Conservation (phyloP, 2,888 invertebrate species). For the Coecobrya sp. region DNA sequence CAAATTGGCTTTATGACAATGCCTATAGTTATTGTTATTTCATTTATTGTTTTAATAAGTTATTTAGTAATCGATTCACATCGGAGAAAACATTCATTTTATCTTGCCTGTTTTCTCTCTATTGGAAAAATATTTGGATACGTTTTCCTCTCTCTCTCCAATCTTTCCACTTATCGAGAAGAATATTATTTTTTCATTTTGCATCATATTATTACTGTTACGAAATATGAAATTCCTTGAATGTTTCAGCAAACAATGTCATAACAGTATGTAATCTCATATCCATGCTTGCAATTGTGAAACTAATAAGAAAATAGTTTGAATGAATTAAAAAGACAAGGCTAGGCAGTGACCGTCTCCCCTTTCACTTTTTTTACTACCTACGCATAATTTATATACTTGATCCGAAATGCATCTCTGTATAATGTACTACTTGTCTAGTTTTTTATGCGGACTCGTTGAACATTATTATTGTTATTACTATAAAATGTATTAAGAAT, state of each 20-base stretch:
- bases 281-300: background rate
- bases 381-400: background rate
- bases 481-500: constrained; percentile 60
- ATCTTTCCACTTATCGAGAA: background rate
- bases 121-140: background rate
- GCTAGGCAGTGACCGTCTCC: background rate
- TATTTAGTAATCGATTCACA: background rate
- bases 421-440: background rate
- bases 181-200: no score
- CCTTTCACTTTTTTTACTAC: background rate
- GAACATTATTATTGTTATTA: constrained; percentile 21
- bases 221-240: background rate
- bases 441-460: background rate
- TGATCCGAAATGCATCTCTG: background rate
- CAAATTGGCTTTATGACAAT: background rate
- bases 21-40: background rate
- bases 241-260: background rate
- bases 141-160: background rate
- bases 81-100: no score
- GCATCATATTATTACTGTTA: background rate
- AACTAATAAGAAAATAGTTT: background rate
- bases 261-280: background rate
- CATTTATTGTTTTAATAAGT: background rate
- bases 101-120: no score
- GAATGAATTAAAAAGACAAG: background rate